These are phyloP conservation scores for Lepidocyrtinus sp. DNA, from an alignment of 2,888 invertebrate genomes.

Conservation along the genomic window DNA sequence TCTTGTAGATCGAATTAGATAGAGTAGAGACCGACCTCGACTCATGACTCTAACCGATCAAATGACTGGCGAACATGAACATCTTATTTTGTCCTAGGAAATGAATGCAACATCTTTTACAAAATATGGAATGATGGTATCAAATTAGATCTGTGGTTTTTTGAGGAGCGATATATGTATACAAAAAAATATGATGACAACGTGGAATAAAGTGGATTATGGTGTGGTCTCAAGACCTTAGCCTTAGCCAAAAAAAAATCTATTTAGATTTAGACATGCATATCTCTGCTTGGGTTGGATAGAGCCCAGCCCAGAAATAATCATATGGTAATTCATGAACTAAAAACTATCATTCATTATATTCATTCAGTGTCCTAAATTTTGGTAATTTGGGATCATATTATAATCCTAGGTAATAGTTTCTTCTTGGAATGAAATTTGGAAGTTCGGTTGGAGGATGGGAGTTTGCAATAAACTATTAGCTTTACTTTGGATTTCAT, in stretches of 20 bases:
- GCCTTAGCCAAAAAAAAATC: constrained; percentile 3
- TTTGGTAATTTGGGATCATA: not conserved
- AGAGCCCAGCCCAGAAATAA: constrained; percentile 46
- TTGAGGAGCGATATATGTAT: not conserved
- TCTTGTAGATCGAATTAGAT: not conserved
- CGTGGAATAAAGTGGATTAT: not conserved
- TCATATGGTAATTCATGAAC: constrained; percentile 21
- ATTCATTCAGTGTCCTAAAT: constrained; percentile 8
- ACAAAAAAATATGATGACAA: not conserved
- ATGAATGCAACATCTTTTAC: not conserved
- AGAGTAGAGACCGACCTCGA: not conserved
- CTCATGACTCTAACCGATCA: not conserved
- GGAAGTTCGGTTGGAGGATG: not conserved
- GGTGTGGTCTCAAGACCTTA: constrained; percentile 7
- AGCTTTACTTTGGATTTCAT: not conserved
- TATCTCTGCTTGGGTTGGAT: not conserved
- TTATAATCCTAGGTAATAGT: not conserved
- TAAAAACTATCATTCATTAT: constrained; percentile 17
- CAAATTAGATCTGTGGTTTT: not conserved
- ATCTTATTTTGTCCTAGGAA: too few species aligned
- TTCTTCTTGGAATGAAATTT: constrained; percentile 11
- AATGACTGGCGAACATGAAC: too few species aligned
- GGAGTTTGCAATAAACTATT: not conserved
- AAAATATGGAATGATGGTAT: not conserved
- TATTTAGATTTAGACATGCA: too few species aligned